phyloP scores from a whole-genome alignment of 2,888 invertebrate genomes.

The Agrenia bidenticulata region DNA sequence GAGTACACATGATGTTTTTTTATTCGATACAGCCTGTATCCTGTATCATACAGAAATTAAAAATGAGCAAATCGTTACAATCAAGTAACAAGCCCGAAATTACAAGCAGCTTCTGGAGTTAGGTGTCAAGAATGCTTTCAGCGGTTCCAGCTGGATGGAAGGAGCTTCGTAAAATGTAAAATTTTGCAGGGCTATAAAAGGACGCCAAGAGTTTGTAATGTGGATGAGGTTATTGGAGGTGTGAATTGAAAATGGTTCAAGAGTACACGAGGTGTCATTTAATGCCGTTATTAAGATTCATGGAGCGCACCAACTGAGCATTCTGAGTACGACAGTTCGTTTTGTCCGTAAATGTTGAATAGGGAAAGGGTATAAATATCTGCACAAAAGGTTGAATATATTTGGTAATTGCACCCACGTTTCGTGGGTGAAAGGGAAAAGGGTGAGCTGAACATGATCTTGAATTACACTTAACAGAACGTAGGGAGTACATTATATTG shows the following conservation, averaged over 20 bases:
- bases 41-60: no score
- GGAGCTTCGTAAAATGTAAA: no score
- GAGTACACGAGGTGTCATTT: slow-evolving; percentile 5
- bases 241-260: slow-evolving; percentile 1
- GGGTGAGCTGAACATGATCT: slow-evolving; percentile 7
- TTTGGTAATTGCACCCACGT: slow-evolving; percentile 2
- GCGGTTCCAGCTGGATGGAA: no score
- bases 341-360: no score
- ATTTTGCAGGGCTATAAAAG: no score
- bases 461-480: slow-evolving; percentile 13
- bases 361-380: not conserved
- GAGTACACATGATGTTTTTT: no score
- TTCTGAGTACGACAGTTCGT: no score
- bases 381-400: not conserved
- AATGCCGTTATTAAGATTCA: slow-evolving; percentile 1
- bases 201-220: not conserved
- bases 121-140: no score
- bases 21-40: no score
- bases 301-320: not conserved
- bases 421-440: not conserved
- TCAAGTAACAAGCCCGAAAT: no score
- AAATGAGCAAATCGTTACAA: no score
- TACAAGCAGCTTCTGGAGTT: no score
- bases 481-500: slow-evolving; percentile 7
- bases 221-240: not conserved